A percentile compares a stretch with the other conserved stretches of the same genome.
phyloP scores from a whole-genome alignment of 92 coral and sea anemone species.

The Hydrozoanthus gracilis region DNA sequence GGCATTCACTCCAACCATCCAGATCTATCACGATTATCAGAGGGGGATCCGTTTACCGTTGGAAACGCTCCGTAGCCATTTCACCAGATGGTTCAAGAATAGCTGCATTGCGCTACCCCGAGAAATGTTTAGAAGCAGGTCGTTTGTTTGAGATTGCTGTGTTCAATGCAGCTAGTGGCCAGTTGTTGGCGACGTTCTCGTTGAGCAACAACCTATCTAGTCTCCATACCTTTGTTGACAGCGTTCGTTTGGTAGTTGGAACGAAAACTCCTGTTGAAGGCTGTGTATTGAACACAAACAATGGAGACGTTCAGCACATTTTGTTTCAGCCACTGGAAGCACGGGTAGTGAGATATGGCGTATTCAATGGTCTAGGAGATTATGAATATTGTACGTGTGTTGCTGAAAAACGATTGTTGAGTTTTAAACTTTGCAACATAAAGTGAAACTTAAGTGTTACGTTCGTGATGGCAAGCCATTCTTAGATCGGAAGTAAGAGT shows the following conservation, averaged over 20 bases:
- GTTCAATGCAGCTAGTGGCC: constrained; percentile 20
- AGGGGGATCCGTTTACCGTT: constrained; percentile 33
- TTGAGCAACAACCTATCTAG: not conserved
- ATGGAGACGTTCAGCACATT: constrained; percentile 7
- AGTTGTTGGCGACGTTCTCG: constrained; percentile 12
- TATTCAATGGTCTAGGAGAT: constrained; percentile 2
- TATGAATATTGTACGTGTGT: not conserved
- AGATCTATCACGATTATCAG: constrained; percentile 24
- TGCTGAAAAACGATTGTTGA: not conserved
- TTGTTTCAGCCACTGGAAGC: not conserved
- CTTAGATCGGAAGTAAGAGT: no score
- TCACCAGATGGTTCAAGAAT: constrained; percentile 28
- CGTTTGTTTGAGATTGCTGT: constrained; percentile 20
- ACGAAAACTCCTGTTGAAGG: not conserved
- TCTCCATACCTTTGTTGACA: constrained; percentile 7
- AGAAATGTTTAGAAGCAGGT: not conserved
- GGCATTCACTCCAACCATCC: constrained; percentile 32
- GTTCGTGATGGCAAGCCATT: not conserved
- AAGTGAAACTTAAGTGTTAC: constrained; percentile 8
- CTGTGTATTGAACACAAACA: constrained; percentile 1
- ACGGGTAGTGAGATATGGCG: not conserved
- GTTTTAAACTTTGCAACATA: constrained; percentile 32
- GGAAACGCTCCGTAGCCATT: not conserved
- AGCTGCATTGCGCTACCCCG: constrained; percentile 26
- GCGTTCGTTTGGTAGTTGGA: constrained; percentile 29